phyloP scores from a whole-genome alignment of 2,113 vertebrate species.

The Cercopithecus mona region DNA sequence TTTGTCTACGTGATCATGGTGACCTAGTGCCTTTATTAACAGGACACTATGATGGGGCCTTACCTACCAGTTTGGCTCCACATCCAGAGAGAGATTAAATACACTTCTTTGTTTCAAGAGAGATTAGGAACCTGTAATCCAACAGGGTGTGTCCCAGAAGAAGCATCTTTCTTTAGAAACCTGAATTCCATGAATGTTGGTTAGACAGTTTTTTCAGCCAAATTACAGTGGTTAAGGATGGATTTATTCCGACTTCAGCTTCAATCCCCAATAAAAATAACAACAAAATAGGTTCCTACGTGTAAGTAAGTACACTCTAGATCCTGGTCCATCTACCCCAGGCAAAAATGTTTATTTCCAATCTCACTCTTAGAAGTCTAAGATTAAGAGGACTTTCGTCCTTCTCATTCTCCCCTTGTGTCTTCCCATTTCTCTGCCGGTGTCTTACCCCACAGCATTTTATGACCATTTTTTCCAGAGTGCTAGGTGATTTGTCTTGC shows the following conservation, averaged over 20 bases:
- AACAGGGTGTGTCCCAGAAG: not conserved
- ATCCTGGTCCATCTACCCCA: not conserved
- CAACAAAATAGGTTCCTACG: not conserved
- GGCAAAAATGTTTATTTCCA: not conserved
- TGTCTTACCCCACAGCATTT: not conserved
- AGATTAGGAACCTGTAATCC: not conserved
- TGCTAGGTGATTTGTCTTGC: not conserved
- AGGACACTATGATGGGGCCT: not conserved
- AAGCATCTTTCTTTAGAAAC: too few species aligned
- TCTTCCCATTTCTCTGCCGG: not conserved
- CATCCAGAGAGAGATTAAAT: not conserved
- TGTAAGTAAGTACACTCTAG: not conserved
- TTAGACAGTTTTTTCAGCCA: conserved; percentile 25
- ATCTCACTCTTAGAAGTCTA: not conserved
- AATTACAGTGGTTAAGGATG: not conserved
- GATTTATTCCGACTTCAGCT: conserved; percentile 5
- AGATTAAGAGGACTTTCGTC: not conserved
- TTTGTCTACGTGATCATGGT: not conserved
- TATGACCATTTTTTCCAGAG: not conserved
- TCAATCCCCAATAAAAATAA: conserved; percentile 15
- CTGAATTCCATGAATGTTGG: not conserved
- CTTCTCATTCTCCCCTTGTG: not conserved
- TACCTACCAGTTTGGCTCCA: not conserved
- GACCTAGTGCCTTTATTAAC: not conserved
- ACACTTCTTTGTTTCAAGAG: not conserved